phyloP scores from a whole-genome alignment of 2,888 invertebrate species.

The Carterocephalus palaemon region DNA sequence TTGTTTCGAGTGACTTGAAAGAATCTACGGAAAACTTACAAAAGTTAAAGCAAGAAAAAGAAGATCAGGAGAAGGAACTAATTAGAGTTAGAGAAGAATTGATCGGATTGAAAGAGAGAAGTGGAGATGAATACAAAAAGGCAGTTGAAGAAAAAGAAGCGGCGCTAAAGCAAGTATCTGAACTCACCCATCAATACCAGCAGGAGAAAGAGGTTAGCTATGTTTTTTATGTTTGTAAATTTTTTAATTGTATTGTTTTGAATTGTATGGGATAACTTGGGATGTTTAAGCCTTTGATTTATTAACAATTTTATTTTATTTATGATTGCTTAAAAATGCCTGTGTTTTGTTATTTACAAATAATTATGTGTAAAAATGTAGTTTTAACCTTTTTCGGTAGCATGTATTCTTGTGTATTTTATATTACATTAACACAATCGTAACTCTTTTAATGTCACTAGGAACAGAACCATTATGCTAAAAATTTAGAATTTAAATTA shows the following conservation, averaged over 20 bases:
- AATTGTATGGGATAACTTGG: too few relatives aligned
- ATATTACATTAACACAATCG: constrained; percentile 17
- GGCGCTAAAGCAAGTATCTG: constrained; percentile 53
- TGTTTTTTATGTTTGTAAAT: constrained; percentile 7
- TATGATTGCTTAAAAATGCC: too few relatives aligned
- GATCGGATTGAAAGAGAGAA: constrained; percentile 53
- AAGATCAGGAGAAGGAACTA: constrained; percentile 55
- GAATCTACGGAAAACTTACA: constrained; percentile 60
- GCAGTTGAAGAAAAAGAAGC: constrained; percentile 59
- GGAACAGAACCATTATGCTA: constrained; percentile 48
- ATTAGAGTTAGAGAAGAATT: constrained; percentile 61
- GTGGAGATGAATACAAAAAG: constrained; percentile 63
- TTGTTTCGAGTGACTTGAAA: constrained; percentile 56
- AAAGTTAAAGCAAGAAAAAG: constrained; percentile 53
- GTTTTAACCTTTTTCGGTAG: constrained; percentile 7
- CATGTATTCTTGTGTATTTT: constrained; percentile 4
- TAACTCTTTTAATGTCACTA: constrained; percentile 43
- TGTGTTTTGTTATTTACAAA: neutral
- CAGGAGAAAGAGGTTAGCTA: constrained; percentile 69
- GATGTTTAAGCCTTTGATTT: too few relatives aligned
- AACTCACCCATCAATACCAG: constrained; percentile 52
- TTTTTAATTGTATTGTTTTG: constrained; percentile 16
- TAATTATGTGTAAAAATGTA: constrained; percentile 2
- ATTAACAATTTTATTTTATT: too few relatives aligned
- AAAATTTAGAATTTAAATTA: constrained; percentile 50